Percentiles rank a stretch among this genome's conserved stretches.
Evolutionary conservation across 2,797 vertebrate species (phyloP).

Genomic region (Austrolebias charrua): DNA sequence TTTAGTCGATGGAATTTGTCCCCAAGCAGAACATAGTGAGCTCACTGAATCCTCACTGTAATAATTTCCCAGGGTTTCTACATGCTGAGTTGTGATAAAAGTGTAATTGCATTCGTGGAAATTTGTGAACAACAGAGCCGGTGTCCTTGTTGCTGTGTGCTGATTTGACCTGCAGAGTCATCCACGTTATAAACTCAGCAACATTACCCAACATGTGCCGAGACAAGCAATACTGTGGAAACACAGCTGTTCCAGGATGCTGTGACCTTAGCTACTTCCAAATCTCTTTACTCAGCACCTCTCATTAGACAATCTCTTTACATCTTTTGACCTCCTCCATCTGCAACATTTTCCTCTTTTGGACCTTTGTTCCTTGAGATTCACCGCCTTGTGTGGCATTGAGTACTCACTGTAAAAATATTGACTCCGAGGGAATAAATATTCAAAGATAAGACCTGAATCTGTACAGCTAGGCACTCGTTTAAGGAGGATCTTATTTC

Average conservation of each 20-base stretch:
- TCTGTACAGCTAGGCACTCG: slow-evolving; percentile 2
- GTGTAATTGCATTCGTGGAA: slow-evolving; percentile 24
- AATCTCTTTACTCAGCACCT: not conserved
- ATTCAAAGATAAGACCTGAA: slow-evolving; percentile 12
- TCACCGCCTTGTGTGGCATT: slow-evolving; percentile 17
- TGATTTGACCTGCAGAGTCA: slow-evolving; percentile 45
- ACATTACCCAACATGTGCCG: slow-evolving; percentile 26
- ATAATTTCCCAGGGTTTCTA: slow-evolving; percentile 6
- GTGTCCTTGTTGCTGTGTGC: slow-evolving; percentile 55
- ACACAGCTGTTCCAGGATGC: slow-evolving; percentile 37
- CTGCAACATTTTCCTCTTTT: slow-evolving; percentile 8
- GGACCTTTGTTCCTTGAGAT: slow-evolving; percentile 13
- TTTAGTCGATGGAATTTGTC: not conserved
- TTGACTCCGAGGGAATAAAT: slow-evolving; percentile 14
- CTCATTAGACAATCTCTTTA: not conserved
- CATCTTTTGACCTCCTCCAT: slow-evolving; percentile 25
- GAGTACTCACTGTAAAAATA: slow-evolving; percentile 29
- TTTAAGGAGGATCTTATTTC: slow-evolving; percentile 13
- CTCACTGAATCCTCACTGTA: not conserved
- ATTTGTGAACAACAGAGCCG: slow-evolving; percentile 15
- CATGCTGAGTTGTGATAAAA: not conserved
- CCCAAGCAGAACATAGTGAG: not conserved
- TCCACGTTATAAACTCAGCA: slow-evolving; percentile 48
- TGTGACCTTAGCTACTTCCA: slow-evolving; percentile 41
- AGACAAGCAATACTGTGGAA: slow-evolving; percentile 41